These are phyloP conservation scores for Apamea crenata DNA, from an alignment of 2,888 invertebrate species.

Conservation along the genomic window DNA sequence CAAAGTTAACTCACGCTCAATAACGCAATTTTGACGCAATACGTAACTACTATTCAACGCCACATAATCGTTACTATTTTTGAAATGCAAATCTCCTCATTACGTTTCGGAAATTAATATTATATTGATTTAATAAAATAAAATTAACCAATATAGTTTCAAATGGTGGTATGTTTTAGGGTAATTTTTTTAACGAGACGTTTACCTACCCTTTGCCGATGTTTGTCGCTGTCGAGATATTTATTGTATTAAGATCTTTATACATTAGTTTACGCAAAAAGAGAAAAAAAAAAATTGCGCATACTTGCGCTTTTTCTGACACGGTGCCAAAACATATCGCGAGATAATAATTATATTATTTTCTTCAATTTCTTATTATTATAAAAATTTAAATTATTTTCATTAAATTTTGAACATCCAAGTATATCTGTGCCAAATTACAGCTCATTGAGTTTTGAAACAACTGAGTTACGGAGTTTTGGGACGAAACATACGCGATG, in stretches of 20 bases:
- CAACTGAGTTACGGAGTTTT: too few species aligned
- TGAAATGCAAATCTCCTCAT: background rate
- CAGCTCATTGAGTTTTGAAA: too few species aligned
- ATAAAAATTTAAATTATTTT: too few species aligned
- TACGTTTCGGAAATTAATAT: background rate
- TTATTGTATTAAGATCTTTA: constrained; percentile 5
- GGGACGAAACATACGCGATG: too few species aligned
- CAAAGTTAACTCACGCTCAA: background rate
- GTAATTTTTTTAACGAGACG: background rate
- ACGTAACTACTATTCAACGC: background rate
- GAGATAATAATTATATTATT: background rate
- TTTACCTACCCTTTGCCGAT: background rate
- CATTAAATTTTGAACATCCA: too few species aligned
- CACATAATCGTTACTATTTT: background rate
- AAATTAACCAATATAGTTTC: background rate
- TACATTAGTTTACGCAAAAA: background rate
- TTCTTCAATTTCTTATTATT: background rate
- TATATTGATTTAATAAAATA: background rate
- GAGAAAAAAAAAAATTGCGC: constrained; percentile 3
- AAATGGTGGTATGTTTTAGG: background rate
- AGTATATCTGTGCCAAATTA: too few species aligned
- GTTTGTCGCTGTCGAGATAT: constrained; percentile 5
- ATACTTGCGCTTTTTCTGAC: constrained; percentile 6
- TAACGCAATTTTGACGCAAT: background rate
- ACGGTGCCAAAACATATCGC: background rate